These are phyloP conservation scores for Orchesella cincta DNA, from an alignment of 1,140 invertebrate genomes.

Conservation along the genomic window DNA sequence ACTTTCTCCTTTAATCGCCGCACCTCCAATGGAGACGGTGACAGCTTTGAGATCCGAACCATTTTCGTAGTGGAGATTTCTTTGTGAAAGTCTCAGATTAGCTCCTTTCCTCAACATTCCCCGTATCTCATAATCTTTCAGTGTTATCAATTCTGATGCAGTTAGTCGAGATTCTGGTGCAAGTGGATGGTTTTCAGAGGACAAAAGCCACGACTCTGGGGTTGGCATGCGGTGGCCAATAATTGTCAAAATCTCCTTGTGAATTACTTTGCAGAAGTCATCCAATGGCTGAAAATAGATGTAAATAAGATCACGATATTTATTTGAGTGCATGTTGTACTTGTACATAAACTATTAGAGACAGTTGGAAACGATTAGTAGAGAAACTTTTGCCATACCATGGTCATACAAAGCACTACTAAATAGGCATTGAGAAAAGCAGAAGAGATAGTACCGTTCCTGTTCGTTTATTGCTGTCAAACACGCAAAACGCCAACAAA, in stretches of 20 bases:
- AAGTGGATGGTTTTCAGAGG: conserved; percentile 10
- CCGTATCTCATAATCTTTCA: not conserved
- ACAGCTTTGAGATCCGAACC: not conserved
- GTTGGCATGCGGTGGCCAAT: conserved; percentile 16
- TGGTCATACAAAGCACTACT: too few species aligned
- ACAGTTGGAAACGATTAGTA: too few species aligned
- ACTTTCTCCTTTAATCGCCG: not conserved
- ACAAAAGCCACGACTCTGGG: conserved; percentile 10
- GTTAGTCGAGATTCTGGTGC: conserved; percentile 5
- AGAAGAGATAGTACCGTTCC: too few species aligned
- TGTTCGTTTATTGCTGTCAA: too few species aligned
- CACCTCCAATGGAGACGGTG: not conserved
- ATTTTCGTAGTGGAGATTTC: not conserved
- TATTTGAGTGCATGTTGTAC: not conserved
- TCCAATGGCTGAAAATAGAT: conserved; percentile 21
- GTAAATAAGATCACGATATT: not conserved
- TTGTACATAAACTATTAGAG: not conserved
- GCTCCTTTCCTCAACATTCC: not conserved
- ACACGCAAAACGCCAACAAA: too few species aligned
- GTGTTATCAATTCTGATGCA: conserved; percentile 5
- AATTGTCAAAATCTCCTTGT: conserved; percentile 21
- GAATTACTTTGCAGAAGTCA: conserved; percentile 13
- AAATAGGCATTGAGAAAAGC: too few species aligned
- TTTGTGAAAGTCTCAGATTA: not conserved
- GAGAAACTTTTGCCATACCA: too few species aligned